Evolutionary conservation across 2,113 vertebrate genomes (phyloP).

Genomic region (Opisthocomus hoazin): DNA sequence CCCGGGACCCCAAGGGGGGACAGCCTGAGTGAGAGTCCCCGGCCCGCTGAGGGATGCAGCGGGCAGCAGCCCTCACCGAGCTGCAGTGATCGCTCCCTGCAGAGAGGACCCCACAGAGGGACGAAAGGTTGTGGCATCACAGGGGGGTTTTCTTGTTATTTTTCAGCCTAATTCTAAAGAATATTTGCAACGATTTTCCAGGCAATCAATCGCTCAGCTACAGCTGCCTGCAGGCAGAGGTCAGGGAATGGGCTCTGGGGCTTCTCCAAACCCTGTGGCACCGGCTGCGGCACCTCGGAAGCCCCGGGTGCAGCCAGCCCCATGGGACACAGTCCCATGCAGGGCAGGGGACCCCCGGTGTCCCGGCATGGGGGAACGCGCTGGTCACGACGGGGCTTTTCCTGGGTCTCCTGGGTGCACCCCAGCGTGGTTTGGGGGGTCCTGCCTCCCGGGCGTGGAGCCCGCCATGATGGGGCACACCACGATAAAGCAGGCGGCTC

Average conservation of each 20-base stretch:
- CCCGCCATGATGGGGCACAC: not conserved
- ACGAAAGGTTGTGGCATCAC: not conserved
- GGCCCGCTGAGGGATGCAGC: accelerated
- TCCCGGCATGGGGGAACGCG: accelerated
- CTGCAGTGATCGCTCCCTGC: accelerated
- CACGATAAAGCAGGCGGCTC: accelerated
- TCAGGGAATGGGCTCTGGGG: accelerated
- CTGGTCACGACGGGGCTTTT: accelerated
- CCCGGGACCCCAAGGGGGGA: accelerated
- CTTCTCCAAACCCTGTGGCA: not conserved
- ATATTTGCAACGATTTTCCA: not conserved
- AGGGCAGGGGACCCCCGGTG: not conserved
- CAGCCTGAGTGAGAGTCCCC: accelerated
- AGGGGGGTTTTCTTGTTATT: not conserved
- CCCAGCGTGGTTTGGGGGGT: accelerated
- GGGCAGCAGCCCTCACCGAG: accelerated
- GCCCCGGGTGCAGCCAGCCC: accelerated
- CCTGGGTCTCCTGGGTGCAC: not conserved
- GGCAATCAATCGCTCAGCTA: accelerated
- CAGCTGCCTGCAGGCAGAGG: not conserved
- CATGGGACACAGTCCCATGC: accelerated
- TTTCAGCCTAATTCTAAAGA: not conserved
- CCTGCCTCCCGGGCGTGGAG: not conserved
- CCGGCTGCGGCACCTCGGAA: accelerated
- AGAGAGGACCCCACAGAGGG: not conserved